Evolutionary conservation across 2,797 vertebrate species (phyloP).

Genomic region (Erpetoichthys calabaricus): DNA sequence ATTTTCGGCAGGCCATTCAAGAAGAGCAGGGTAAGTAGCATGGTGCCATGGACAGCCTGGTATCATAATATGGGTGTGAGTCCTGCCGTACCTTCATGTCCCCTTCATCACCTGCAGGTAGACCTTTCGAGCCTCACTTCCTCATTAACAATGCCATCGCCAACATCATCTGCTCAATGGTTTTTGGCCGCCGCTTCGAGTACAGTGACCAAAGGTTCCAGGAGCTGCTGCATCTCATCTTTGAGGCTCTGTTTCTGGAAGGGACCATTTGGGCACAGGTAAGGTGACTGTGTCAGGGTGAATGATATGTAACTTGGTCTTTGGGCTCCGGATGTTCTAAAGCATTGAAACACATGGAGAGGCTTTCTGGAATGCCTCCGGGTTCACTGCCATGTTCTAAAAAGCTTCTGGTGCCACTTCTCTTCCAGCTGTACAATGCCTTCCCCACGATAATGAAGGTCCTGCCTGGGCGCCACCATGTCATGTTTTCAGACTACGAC

Average conservation of each 20-base stretch:
- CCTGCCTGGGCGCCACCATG: slow-evolving; percentile 48
- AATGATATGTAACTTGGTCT: too few species aligned
- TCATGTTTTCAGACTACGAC: slow-evolving; percentile 35
- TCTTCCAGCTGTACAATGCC: slow-evolving; percentile 38
- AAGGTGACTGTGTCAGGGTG: slow-evolving; percentile 8
- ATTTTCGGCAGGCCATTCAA: slow-evolving; percentile 28
- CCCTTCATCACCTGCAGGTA: slow-evolving; percentile 26
- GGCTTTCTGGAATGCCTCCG: too few species aligned
- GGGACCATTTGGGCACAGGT: slow-evolving; percentile 50
- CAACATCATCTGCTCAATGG: slow-evolving; percentile 55
- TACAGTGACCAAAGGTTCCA: slow-evolving; percentile 41
- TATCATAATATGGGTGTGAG: too few species aligned
- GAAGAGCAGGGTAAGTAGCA: slow-evolving; percentile 25
- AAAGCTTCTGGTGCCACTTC: neutral
- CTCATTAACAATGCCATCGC: slow-evolving; percentile 44
- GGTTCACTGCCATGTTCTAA: too few species aligned
- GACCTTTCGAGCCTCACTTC: slow-evolving; percentile 37
- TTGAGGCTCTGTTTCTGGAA: slow-evolving; percentile 39
- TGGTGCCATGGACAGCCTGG: neutral
- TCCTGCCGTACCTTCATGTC: too few species aligned
- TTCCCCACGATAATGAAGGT: slow-evolving; percentile 43
- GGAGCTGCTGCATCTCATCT: slow-evolving; percentile 37
- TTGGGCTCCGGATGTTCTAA: too few species aligned
- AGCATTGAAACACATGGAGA: too few species aligned
- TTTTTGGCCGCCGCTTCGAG: slow-evolving; percentile 49